phyloP scores from a whole-genome alignment of 1,140 invertebrate species.

The Cydia fagiglandana region DNA sequence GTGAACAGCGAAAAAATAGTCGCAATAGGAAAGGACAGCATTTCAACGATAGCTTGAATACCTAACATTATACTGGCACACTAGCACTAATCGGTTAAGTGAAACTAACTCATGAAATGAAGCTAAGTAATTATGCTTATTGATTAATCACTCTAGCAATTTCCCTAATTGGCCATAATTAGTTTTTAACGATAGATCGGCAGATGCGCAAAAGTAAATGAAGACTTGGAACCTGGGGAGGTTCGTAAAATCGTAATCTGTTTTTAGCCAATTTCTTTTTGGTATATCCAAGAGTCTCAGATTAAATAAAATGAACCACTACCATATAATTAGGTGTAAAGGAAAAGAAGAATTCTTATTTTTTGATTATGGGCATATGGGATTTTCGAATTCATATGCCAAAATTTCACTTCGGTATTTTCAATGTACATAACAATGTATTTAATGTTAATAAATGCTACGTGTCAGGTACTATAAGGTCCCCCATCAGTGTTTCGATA shows the following conservation, averaged over 20 bases:
- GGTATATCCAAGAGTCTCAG: too few relatives aligned
- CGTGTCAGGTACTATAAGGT: too few relatives aligned
- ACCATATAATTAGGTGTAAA: too few relatives aligned
- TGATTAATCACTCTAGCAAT: not conserved
- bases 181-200: not conserved
- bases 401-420: not conserved
- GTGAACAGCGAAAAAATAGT: not conserved
- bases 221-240: not conserved
- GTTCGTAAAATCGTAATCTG: too few relatives aligned
- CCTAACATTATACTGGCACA: not conserved
- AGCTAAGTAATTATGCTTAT: slow-evolving; percentile 9
- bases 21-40: not conserved
- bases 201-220: not conserved
- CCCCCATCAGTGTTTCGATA: too few relatives aligned
- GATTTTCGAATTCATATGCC: not conserved
- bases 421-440: too few relatives aligned
- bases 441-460: not conserved
- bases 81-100: slow-evolving; percentile 3
- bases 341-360: not conserved
- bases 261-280: too few relatives aligned
- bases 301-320: too few relatives aligned
- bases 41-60: not conserved
- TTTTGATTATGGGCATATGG: not conserved
- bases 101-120: not conserved
- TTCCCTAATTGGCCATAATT: not conserved